These are phyloP conservation scores for Chrysemys picta DNA, from an alignment of 2,113 vertebrate species.

Conservation along the genomic window DNA sequence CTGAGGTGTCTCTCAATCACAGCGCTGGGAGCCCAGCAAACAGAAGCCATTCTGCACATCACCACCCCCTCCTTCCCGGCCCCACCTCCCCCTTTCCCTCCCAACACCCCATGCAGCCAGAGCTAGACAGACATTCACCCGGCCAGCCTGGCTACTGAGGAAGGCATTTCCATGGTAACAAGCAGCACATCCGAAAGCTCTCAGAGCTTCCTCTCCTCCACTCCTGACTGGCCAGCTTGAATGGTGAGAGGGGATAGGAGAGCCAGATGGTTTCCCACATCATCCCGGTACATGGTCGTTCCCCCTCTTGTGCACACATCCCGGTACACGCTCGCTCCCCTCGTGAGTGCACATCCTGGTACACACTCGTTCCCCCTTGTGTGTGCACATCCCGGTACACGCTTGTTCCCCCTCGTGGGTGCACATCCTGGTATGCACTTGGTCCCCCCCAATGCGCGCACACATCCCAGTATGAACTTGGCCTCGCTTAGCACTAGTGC, in stretches of 20 bases:
- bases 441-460: too few species aligned
- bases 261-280: not conserved
- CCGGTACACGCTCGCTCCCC: too few species aligned
- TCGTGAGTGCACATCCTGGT: too few species aligned
- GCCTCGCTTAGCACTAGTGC: not conserved
- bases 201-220: not conserved
- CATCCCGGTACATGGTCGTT: not conserved
- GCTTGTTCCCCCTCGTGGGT: too few species aligned
- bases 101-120: not conserved
- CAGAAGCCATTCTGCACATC: not conserved
- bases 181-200: not conserved
- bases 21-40: not conserved
- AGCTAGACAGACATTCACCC: not conserved
- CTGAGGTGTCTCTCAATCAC: not conserved
- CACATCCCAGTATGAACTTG: not conserved
- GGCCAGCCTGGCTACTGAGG: slow-evolving; percentile 19
- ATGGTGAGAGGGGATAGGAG: not conserved
- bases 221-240: not conserved
- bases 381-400: too few species aligned
- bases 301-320: too few species aligned
- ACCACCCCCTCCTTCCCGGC: not conserved
- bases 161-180: slow-evolving; percentile 54
- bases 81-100: not conserved
- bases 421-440: not conserved
- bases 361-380: fast-evolving